Percentiles rank a stretch among this genome's conserved stretches.
phyloP scores from a whole-genome alignment of 2,113 vertebrate species.

The Strigops habroptila region DNA sequence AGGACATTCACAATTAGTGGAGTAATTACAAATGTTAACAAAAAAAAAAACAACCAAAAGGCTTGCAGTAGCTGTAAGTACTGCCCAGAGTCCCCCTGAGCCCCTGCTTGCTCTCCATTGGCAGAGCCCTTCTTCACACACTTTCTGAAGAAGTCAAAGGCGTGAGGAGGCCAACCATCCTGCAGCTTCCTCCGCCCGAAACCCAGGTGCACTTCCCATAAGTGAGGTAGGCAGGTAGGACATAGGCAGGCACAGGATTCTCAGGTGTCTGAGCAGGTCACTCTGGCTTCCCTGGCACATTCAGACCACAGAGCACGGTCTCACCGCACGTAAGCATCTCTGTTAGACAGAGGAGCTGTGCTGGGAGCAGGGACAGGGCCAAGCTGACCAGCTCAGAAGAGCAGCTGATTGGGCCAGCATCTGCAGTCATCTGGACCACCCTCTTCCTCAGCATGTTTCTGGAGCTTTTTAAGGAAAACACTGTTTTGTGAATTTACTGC shows the following conservation, averaged over 20 bases:
- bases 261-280: neutral
- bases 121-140: neutral
- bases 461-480: neutral
- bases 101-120: neutral
- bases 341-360: neutral
- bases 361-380: neutral
- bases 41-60: neutral
- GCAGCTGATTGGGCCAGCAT: neutral
- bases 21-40: neutral
- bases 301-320: neutral
- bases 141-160: neutral
- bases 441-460: neutral
- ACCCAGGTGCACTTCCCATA: neutral
- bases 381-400: neutral
- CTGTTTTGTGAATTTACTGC: neutral
- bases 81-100: neutral
- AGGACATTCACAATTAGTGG: neutral
- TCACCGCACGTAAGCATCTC: accelerated
- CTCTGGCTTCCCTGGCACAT: accelerated
- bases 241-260: neutral
- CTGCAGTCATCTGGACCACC: neutral
- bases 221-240: neutral
- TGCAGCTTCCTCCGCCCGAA: neutral
- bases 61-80: neutral
- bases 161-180: neutral